These are phyloP conservation scores for Tringa solitaria DNA, from an alignment of 2,113 vertebrate genomes.

Conservation along the genomic window DNA sequence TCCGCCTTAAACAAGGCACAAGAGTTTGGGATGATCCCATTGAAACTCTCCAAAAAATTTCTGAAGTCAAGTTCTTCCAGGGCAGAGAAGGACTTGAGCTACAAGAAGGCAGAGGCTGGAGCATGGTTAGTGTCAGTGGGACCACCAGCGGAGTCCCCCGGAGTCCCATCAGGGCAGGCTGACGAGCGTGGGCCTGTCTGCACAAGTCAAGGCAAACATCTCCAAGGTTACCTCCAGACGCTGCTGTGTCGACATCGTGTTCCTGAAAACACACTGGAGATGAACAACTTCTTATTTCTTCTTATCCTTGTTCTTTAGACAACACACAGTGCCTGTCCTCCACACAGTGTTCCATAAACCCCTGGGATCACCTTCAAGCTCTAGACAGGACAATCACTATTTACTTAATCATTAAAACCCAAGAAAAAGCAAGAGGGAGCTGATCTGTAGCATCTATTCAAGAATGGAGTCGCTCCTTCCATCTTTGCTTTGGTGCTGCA, in stretches of 20 bases:
- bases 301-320: neutral
- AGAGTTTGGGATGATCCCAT: neutral
- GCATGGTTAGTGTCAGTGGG: fast-evolving
- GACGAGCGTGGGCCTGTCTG: neutral
- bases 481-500: slow-evolving; percentile 6
- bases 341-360: neutral
- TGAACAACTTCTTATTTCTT: neutral
- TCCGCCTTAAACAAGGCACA: neutral
- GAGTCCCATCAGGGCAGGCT: neutral
- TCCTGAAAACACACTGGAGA: neutral
- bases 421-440: neutral
- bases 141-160: neutral
- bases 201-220: neutral
- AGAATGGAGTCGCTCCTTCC: neutral
- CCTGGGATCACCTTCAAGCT: neutral
- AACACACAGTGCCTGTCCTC: neutral
- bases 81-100: neutral
- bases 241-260: fast-evolving
- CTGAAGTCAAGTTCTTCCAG: neutral
- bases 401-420: neutral
- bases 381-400: neutral
- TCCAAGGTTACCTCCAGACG: neutral
- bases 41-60: neutral
- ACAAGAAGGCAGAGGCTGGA: neutral
- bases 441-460: neutral